A percentile compares a stretch with the other conserved stretches of the same genome.
Evolutionary conservation across 2,797 vertebrate species (phyloP).

Genomic region (Epinephelus awoara): DNA sequence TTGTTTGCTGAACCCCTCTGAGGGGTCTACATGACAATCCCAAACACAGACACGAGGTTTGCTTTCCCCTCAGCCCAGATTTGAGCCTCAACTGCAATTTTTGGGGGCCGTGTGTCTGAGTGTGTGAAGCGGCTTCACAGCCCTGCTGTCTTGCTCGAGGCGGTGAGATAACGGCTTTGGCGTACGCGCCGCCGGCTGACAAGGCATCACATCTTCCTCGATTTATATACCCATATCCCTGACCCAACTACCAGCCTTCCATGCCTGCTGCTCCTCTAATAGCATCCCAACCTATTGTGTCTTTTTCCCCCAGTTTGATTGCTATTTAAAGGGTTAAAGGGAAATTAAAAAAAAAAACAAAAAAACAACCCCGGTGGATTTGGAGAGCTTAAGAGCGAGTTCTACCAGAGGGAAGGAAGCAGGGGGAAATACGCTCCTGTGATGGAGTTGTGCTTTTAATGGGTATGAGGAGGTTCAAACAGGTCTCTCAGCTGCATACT

Average conservation of each 20-base stretch:
- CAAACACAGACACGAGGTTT: slow-evolving; percentile 21
- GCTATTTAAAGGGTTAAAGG: slow-evolving; percentile 9
- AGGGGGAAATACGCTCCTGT: not conserved
- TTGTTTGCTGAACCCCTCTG: not conserved
- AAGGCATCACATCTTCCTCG: slow-evolving; percentile 44
- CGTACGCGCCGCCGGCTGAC: slow-evolving; percentile 49
- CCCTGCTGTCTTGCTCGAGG: slow-evolving; percentile 54
- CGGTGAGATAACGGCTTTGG: slow-evolving; percentile 51
- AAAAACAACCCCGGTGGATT: too few species aligned
- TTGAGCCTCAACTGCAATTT: slow-evolving; percentile 22
- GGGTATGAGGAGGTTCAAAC: slow-evolving; percentile 8
- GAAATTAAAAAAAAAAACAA: not conserved
- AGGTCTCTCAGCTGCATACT: slow-evolving; percentile 26
- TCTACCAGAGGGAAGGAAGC: slow-evolving; percentile 11
- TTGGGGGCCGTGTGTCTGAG: not conserved
- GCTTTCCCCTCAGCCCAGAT: slow-evolving; percentile 2
- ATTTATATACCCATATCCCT: slow-evolving; percentile 20
- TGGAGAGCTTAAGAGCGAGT: not conserved
- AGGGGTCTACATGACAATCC: slow-evolving; percentile 21
- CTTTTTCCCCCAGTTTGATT: not conserved
- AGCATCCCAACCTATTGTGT: too few species aligned
- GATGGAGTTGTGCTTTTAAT: slow-evolving; percentile 15
- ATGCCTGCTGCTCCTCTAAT: not conserved
- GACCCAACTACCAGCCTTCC: slow-evolving; percentile 4
- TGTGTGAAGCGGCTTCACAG: slow-evolving; percentile 45